A percentile compares a stretch with the other conserved stretches of the same genome.
phyloP scores from a whole-genome alignment of 92 coral and sea anemone genomes.

The Hydrozoanthus gracilis region DNA sequence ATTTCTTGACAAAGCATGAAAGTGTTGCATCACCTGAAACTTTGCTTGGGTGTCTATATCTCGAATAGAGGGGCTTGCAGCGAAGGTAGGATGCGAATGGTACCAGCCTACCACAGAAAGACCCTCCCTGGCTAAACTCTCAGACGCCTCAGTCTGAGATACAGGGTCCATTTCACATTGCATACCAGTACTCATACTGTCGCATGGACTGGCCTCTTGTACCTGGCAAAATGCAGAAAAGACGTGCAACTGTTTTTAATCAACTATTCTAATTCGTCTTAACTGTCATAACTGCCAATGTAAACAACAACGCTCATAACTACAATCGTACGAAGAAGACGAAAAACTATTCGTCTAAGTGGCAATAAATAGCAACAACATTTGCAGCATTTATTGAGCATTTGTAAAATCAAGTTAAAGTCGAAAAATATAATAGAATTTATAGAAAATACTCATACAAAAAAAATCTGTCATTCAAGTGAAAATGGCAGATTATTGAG shows the following conservation, averaged over 20 bases:
- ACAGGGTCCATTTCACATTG: slow-evolving; percentile 98
- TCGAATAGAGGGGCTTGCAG: slow-evolving; percentile 83
- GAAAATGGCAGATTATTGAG: too few species aligned
- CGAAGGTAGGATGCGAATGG: slow-evolving; percentile 93
- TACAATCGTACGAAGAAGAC: too few species aligned
- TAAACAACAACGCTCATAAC: too few species aligned
- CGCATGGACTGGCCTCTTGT: slow-evolving; percentile 79
- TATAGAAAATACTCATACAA: too few species aligned
- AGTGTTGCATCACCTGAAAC: slow-evolving; percentile 67
- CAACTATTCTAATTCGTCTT: too few species aligned
- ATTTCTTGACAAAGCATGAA: not conserved
- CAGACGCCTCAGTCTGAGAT: slow-evolving; percentile 92
- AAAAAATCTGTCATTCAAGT: too few species aligned
- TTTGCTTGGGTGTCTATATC: slow-evolving; percentile 90
- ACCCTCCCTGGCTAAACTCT: slow-evolving; percentile 73
- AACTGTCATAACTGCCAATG: not conserved
- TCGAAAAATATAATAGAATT: too few species aligned
- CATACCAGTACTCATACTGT: slow-evolving; percentile 83
- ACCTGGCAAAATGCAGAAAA: slow-evolving; percentile 48
- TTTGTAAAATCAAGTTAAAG: too few species aligned
- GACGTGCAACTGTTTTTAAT: not conserved
- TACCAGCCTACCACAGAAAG: slow-evolving; percentile 93
- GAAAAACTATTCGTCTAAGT: too few species aligned
- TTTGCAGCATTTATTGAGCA: too few species aligned
- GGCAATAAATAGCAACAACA: too few species aligned